Evolutionary conservation across 2,113 vertebrate genomes (phyloP), one percentile per base, ranked within the genome.

Genomic region (Cnemophilus loriae): DNA sequence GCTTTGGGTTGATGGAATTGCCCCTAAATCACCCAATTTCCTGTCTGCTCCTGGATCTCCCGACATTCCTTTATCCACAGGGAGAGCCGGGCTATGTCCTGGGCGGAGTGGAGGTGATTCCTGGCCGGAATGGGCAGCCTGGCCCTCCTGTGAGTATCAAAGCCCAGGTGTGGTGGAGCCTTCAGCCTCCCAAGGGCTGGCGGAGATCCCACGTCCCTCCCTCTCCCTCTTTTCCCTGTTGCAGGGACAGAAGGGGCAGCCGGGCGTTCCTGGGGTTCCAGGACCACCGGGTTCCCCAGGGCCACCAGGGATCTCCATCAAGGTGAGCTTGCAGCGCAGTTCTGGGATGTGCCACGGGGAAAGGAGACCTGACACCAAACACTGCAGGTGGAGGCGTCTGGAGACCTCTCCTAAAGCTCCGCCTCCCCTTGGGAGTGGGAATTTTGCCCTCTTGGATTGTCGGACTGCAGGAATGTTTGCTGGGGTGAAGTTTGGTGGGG

Each of bases 21-120:
- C 21, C 27, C 35, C 42, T 10, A 26, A 93, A 26, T 78, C n/a
- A 5, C 52, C 18, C 13, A 8, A 26, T 7, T 73, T 10, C 32
- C 57, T 22, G 11, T 7, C 55, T 84, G 42, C 14, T 47, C 65
- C 55, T 12, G 7, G 78, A 26, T 18, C 4, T 85, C 22, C 37
- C 59, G 37, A 19, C 0, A 4, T 59, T 7, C 17, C 9, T 52
- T 52, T 59, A 8, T 49, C 18, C 8, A 4, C 84, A 99, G 99
- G 99, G 99, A 9, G 98, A 99, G 53, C 98, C 99, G 12, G 99
- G 99, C 42, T 99, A 99, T 14, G 97, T 98, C 4, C 96, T 99
- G 12, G 98, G 98, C 82, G 98, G 98, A 44, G 90, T 98, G 15
- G 98, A 99, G 41, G 95, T 98, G 75, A 97, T 98, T 89, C 98